Base-by-base conservation (phyloP, 2,797 vertebrate species). In the Manis javanica region DNA sequence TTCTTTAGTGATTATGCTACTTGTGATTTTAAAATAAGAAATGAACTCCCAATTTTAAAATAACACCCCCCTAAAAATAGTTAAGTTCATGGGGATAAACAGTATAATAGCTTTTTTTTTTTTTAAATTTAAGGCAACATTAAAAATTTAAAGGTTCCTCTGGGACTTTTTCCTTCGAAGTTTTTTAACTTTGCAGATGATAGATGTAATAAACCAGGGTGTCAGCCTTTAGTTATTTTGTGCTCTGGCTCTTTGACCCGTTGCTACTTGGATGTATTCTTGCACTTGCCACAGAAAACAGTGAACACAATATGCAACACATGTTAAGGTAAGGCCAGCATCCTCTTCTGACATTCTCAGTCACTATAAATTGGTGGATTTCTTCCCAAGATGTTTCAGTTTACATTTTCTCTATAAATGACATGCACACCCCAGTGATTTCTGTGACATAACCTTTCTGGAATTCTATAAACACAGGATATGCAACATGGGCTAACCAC, bases 391-490 rank as follows among this genome's bases (percentile, higher is more conserved):
- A 93, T 94, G 74, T 95, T 97, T 95, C 75, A 75, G 74, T 97
- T 98, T 95, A 89, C 95, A 84, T 88, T 90, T 89, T 93, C 85
- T 86, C 94, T 97, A 59, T 95, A 98, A 98, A 94, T 97, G 74
- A 10, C 63, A 55, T 34, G 91, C 93, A 59, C 85, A 92, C 79
- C 21, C 88, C 92, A 97, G 90, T 91, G 95, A 95, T 97, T 97
- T 85, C 97, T 97, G 94, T 98, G 98, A 98, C 97, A 98, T 92
- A 98, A 87, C 92, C 97, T 96, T 97, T 98, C 96, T 98, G 98
- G 98, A 98, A 99, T 98, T 98, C 98, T 97, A 93, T 98, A 98
- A 98, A 98, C 98, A 98, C 98, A 98, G 98, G 98, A 98, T 98
- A 98, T 98, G 84, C 96, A 95, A 69, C 97, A 97, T 72, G 97